Base-by-base conservation (phyloP, 2,888 invertebrate genomes). In the Boloria selene region DNA sequence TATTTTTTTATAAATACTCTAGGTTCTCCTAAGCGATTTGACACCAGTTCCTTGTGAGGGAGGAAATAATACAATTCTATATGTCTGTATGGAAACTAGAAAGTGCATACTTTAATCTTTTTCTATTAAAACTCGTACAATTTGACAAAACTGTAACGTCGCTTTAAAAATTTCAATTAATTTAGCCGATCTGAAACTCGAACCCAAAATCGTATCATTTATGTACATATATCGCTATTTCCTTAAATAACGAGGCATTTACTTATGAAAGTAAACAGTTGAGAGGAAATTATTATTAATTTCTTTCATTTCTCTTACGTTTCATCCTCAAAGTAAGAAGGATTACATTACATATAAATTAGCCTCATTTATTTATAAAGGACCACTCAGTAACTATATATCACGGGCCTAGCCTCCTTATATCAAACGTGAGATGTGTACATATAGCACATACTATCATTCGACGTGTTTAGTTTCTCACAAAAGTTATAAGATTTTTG, bases 281-380 rank as follows among this genome's bases (percentile, higher is more conserved):
- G 56, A 45, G 22, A 56, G 26, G 22, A 14, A 56, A 56, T 56
- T 26, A 45, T 22, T 22, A 45, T 38, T 38, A 56, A 44, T 45
- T 56, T 44, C 22, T 59, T 59, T 49, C 38, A 49, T 59, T 14
- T 17, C 31, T 47, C 59, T 49, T 47, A 17, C 49, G 49, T n/a
- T 45, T 47, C 14, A 59, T 49, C 49, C 49, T 59, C 26, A 49
- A 31, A 51, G 42, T 22, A 51, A 56, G 47, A 58, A 26, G 47
- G 52, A 64, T 52, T 51, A 59, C 59, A 59, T 59, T 64, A 26
- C 52, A 22, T 52, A 64, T 64, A 59, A 64, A 61, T 59, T 59
- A 64, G 52, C 14, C 64, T 64, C 60, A 67, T 67, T 64, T 67
- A 64, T 64, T 55, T 55, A 55, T 31, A 22, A 53, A 60, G 51